These are phyloP conservation scores for Barbus barbus DNA, from an alignment of 2,113 vertebrate species.

Conservation along the genomic window DNA sequence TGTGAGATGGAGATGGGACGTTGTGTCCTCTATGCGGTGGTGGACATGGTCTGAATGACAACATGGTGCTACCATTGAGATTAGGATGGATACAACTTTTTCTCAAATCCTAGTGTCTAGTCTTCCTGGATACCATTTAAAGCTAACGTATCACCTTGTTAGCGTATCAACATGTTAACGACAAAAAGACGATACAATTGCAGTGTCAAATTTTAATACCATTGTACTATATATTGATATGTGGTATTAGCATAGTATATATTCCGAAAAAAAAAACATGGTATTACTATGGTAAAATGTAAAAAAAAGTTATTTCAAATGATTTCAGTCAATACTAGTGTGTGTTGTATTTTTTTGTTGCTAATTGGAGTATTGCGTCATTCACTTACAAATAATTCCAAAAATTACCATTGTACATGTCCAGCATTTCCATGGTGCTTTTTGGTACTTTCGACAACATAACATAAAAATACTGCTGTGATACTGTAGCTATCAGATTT, in stretches of 20 bases:
- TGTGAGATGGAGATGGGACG: not conserved
- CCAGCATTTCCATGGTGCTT: too few species aligned
- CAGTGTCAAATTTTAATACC: not conserved
- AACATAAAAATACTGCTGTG: not conserved
- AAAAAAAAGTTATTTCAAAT: not conserved
- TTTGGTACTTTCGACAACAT: not conserved
- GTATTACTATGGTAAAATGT: not conserved
- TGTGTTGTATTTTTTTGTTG: not conserved
- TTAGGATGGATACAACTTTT: not conserved
- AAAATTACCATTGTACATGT: too few species aligned
- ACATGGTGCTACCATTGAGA: not conserved
- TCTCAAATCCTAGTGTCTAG: too few species aligned
- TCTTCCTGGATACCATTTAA: too few species aligned
- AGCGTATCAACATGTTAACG: not conserved
- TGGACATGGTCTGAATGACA: conserved; percentile 45
- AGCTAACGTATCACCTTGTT: not conserved
- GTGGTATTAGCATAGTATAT: not conserved
- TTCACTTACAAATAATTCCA: too few species aligned
- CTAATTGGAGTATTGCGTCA: too few species aligned
- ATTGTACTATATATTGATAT: not conserved
- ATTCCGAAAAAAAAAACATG: not conserved
- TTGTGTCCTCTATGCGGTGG: conserved; percentile 13
- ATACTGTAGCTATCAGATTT: not conserved
- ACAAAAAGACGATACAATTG: not conserved
- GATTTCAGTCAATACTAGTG: not conserved